Evolutionary conservation across 1,140 invertebrate species (phyloP), one percentile per base, ranked within the genome.

Genomic region (Papilio glaucus): DNA sequence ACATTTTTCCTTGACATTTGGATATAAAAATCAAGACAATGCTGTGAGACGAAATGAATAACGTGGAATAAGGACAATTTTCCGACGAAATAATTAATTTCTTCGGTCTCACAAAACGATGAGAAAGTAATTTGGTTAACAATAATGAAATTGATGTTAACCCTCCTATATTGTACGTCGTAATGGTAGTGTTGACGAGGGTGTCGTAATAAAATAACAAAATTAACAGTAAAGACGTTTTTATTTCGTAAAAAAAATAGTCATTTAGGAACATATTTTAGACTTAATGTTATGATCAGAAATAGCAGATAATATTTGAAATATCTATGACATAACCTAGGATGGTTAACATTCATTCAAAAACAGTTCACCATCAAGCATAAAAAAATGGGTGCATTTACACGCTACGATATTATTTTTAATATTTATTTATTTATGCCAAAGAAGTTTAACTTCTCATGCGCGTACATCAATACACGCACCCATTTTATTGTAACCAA

Each of bases 91-190:
- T 63, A 68, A 68, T 45, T 68, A 68, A 68, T 45, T 45, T 68
- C 21, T 42, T 13, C 39, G 63, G 18, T 39, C 63, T 68, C 63
- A 61, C 18, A 68, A n/a, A 68, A 68, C 63, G 63, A 68, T 68
- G 63, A 68, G 63, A 68, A 68, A 68, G n/a, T 68, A 68, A 68
- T 68, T 68, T 42, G 26, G 41, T 68, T 68, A 68, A 45, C 63
- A 68, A 29, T 68, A 42, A 68, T 68, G 38, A 68, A 68, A 68
- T 68, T 68, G 39, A 42, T 26, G 63, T 39, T 26, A 68, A 45
- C 38, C 26, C 63, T 68, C 39, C 39, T 68, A 41, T 68, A 63
- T 63, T 63, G 9, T 39, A 38, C 10, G 3, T 68, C 21, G 12
- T 68, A 26, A 45, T 45, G 24, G 12, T 24, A 39, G 41, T 65